Evolutionary conservation across 2,888 invertebrate genomes (phyloP).

Genomic region (Sabatieria punctata): DNA sequence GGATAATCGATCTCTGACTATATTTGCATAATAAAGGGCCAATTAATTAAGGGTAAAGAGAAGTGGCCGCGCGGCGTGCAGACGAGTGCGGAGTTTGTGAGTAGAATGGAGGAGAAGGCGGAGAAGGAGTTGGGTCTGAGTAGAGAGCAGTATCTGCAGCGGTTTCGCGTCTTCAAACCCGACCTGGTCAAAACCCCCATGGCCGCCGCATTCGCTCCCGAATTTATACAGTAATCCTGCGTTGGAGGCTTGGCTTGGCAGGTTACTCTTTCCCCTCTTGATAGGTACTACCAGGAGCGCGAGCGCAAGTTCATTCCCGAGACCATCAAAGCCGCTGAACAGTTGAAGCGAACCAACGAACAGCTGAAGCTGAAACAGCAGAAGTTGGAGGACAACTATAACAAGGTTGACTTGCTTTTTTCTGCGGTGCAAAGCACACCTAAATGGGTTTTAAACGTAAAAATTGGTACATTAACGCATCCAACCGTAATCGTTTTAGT

Average conservation of each 20-base stretch:
- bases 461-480: no score
- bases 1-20: no score
- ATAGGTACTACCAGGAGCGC: neutral
- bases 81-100: slow-evolving; percentile 10
- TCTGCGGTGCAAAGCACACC: no score
- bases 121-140: slow-evolving; percentile 6
- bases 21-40: neutral
- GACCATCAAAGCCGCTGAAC: neutral
- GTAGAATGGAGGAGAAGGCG: slow-evolving; percentile 14
- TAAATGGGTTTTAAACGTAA: no score
- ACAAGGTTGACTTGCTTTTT: slow-evolving; percentile 6
- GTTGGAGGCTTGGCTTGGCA: neutral
- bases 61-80: slow-evolving; percentile 12
- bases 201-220: neutral
- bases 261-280: neutral
- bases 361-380: slow-evolving; percentile 8
- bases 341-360: neutral
- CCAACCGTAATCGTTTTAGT: no score
- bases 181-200: neutral
- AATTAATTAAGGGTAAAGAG: slow-evolving; percentile 7
- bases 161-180: neutral
- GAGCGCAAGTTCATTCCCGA: neutral
- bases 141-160: neutral
- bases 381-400: slow-evolving; percentile 1
- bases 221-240: slow-evolving; percentile 1